These are phyloP conservation scores for Odontamblyopus lacepedii DNA, from an alignment of 2,797 vertebrate species.

Conservation along the genomic window DNA sequence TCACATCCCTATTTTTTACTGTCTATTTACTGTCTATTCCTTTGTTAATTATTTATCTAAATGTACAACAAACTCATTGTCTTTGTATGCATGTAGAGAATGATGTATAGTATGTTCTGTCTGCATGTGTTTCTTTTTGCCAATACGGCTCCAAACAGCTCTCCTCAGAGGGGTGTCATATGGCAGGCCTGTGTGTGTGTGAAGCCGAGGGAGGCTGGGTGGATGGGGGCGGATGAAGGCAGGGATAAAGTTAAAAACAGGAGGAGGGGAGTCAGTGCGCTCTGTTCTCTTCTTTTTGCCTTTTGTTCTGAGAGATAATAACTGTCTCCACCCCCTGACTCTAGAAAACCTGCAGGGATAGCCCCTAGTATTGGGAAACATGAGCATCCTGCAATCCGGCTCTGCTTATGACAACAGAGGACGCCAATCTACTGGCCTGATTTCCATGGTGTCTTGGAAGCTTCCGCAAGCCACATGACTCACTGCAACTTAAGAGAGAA, in stretches of 20 bases:
- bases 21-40: too few species aligned
- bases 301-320: conserved; percentile 67
- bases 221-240: conserved; percentile 55
- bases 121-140: conserved; percentile 31
- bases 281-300: conserved; percentile 52
- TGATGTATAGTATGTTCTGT: conserved; percentile 4
- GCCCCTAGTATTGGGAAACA: conserved; percentile 34
- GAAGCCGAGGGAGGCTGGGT: conserved; percentile 27
- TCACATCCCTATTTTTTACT: too few species aligned
- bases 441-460: conserved; percentile 13
- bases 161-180: conserved; percentile 72
- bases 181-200: conserved; percentile 65
- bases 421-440: conserved; percentile 6
- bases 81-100: background rate
- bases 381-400: conserved; percentile 13
- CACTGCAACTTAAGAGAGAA: conserved; percentile 5
- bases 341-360: conserved; percentile 35
- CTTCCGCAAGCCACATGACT: conserved; percentile 16
- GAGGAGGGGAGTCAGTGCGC: conserved; percentile 42
- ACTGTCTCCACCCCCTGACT: conserved; percentile 51
- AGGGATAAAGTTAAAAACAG: conserved; percentile 46
- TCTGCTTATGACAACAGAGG: conserved; percentile 5
- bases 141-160: conserved; percentile 51
- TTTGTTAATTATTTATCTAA: background rate
- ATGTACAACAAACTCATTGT: background rate